Conservation (phyloP, 2,797 vertebrate genomes). For the Rhinophrynus dorsalis region DNA sequence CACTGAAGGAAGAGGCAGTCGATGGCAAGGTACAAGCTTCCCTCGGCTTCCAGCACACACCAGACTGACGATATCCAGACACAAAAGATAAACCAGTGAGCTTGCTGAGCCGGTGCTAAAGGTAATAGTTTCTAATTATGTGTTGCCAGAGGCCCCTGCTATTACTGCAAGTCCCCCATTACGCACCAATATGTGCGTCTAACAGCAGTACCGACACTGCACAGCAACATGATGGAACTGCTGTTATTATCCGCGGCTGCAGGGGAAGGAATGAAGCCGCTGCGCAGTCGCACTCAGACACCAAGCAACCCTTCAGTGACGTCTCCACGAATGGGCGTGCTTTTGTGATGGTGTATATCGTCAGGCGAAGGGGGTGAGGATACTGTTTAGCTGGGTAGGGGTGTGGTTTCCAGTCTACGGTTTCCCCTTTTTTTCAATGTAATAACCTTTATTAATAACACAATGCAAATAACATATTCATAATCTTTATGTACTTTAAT, state of each 20-base stretch:
- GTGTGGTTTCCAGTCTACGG: not conserved
- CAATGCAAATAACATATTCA: too few relatives aligned
- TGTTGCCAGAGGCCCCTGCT: too few relatives aligned
- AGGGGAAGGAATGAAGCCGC: not conserved
- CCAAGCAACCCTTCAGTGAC: conserved; percentile 30
- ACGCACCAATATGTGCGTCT: not conserved
- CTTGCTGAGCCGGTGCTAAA: too few relatives aligned
- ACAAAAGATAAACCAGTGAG: too few relatives aligned
- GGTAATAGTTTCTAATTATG: too few relatives aligned
- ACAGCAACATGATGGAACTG: conserved; percentile 27
- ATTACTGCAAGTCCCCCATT: not conserved
- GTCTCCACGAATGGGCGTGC: not conserved
- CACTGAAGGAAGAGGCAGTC: too few relatives aligned
- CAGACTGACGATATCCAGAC: too few relatives aligned
- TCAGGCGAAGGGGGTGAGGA: conserved; percentile 11
- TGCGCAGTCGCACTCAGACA: conserved; percentile 20
- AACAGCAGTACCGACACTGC: conserved; percentile 2
- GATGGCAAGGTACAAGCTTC: conserved; percentile 38
- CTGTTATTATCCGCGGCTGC: conserved; percentile 33
- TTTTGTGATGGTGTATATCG: not conserved
- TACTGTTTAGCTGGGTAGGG: not conserved
- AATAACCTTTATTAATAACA: conserved; percentile 12
- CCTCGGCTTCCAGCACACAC: too few relatives aligned
- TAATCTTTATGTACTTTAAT: too few relatives aligned
- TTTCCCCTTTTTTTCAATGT: not conserved